These are phyloP conservation scores for Meriones psammophilus DNA, from an alignment of 2,797 vertebrate species.

Conservation along the genomic window DNA sequence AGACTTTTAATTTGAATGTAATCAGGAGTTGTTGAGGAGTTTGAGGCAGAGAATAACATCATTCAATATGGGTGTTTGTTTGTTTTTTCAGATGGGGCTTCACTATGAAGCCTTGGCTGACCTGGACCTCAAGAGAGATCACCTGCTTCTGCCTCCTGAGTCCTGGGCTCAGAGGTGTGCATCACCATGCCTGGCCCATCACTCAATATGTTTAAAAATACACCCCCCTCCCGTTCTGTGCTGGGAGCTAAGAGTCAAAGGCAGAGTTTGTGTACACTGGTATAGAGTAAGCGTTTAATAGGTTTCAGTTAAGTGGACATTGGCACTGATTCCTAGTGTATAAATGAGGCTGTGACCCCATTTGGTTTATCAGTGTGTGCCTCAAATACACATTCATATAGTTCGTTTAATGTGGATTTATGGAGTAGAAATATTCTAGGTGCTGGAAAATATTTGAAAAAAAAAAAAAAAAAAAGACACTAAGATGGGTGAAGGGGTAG, in stretches of 20 bases:
- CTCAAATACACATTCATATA: neutral
- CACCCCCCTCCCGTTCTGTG: neutral
- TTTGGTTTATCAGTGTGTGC: neutral
- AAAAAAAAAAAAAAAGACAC: neutral
- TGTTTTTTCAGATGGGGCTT: neutral
- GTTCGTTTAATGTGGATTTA: conserved; percentile 50
- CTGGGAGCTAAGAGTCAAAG: neutral
- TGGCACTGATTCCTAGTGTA: neutral
- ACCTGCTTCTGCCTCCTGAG: neutral
- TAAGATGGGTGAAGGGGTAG: neutral
- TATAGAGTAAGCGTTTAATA: conserved; percentile 29
- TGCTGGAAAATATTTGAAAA: conserved; percentile 20
- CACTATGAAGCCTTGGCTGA: neutral
- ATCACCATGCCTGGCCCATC: neutral
- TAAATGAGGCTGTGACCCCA: conserved; percentile 1
- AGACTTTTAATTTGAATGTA: neutral
- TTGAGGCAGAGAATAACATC: neutral
- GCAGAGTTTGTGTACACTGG: neutral
- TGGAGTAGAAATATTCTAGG: neutral
- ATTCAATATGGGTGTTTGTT: neutral
- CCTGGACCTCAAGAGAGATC: neutral
- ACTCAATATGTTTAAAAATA: conserved; percentile 28
- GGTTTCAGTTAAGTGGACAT: neutral
- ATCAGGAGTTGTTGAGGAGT: neutral
- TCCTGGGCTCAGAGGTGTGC: no score